phyloP scores from a whole-genome alignment of 2,888 invertebrate species.

The Chymomyza caudatula region DNA sequence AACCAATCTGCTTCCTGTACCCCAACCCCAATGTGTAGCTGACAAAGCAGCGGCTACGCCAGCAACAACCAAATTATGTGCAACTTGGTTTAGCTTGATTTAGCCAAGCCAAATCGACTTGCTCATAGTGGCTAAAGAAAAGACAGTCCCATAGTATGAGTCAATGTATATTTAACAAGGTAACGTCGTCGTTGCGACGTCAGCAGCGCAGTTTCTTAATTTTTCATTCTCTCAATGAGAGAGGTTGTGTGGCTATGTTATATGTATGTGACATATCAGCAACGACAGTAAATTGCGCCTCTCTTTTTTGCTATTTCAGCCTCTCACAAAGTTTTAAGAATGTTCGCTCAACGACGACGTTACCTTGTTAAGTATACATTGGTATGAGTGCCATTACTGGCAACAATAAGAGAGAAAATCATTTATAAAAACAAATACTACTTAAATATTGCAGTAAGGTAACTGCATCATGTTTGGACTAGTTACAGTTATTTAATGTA shows the following conservation, averaged over 20 bases:
- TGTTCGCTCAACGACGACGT: too few relatives aligned
- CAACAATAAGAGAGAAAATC: conserved; percentile 35
- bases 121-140: conserved; percentile 38
- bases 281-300: too few relatives aligned
- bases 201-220: too few relatives aligned
- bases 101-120: conserved; percentile 70
- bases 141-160: neutral
- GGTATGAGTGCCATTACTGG: conserved; percentile 67
- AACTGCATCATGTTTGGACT: neutral
- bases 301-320: too few relatives aligned
- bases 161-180: too few relatives aligned
- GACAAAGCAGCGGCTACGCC: conserved; percentile 11
- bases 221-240: neutral
- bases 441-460: neutral
- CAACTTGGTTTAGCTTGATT: conserved; percentile 73
- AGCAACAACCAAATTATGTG: conserved; percentile 65
- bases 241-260: conserved; percentile 11
- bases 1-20: neutral
- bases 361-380: too few relatives aligned
- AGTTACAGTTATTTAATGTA: neutral
- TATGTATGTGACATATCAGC: neutral
- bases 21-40: conserved; percentile 8
- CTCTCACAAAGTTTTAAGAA: too few relatives aligned
- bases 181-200: too few relatives aligned
- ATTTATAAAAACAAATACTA: neutral